Base-by-base conservation (phyloP, 2,797 vertebrate genomes). In the Parotocinclus haroldoi region DNA sequence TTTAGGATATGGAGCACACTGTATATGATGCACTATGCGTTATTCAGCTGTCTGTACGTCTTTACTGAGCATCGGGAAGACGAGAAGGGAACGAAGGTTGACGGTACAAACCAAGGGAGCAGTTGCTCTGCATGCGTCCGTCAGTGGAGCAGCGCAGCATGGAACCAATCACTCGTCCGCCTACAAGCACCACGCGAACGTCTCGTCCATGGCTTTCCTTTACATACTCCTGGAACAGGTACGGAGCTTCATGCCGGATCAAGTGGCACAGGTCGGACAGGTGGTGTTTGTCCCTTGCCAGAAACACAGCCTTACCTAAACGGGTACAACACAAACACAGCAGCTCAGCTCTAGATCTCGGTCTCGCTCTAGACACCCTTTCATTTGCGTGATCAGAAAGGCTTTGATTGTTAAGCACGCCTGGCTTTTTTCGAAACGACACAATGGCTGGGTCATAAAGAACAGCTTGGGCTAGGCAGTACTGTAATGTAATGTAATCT, bases 111-210 rank as follows among this genome's bases (percentile, higher is more conserved):
- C 94, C 94, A 11, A 96, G 84, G 40, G 93, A 95, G 81, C 93
- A 95, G 88, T 95, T 96, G 87, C 94, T 96, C 71, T 96, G 94
- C 93, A 96, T 96, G 55, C 94, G 92, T n/a, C 93, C 94, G 0
- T 96, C 93, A 0, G 93, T 95, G 76, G 93, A 95, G 78, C 92
- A 94, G 79, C 94, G 92, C 7, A 94, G 82, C 93, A 96, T 95
- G 5, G 93, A 94, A 73, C 93, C 93, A 0, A 96, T 92, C 74
- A 96, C 89, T 3, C 89, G 89, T 39, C 92, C 94, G 0, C 94
- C 94, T 9, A 95, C 93, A 63, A 96, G 88, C 38, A 96, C 93
- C 81, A 95, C 94, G 0, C 94, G 90, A 68, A 96, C 90, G 8
- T 95, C 94, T 3, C 93, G 90, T 12, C 94, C 94, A 0, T 96